Base-by-base conservation (phyloP, 2,797 vertebrate genomes). In the Enteromius trimaculatus region DNA sequence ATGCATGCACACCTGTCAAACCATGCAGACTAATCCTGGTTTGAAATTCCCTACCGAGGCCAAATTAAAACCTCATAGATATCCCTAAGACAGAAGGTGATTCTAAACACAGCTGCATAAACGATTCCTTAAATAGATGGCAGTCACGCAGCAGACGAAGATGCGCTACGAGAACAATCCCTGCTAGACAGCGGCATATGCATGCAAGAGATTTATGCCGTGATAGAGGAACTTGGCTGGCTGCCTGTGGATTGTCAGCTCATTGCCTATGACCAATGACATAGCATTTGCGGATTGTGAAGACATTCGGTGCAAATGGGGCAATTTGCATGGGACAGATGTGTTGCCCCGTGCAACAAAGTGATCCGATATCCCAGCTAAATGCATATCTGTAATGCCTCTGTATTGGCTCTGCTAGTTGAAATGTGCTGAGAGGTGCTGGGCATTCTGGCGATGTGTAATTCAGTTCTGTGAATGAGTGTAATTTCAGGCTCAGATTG, bases 201-300 rank as follows among this genome's bases (percentile, higher is more conserved):
- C 91, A 89, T 84, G 87, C 85, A 89, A 89, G 71, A 88, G 90
- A 94, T 94, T 93, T 92, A 92, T 90, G 89, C 72, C 53, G 68
- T 71, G 60, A 87, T 87, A 76, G 81, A 77, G 82, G 84, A 86
- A 79, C 86, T 86, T 90, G 91, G 89, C 89, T 6, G 72, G 37
- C 85, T 89, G 88, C 91, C 90, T 85, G 85, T 68, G 68, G 79
- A 88, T 88, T 92, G 91, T 94, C 92, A 93, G 90, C 90, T 90
- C 87, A 86, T 91, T 91, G 90, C 90, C 92, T 91, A 89, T 90
- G 88, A 91, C 88, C 90, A 90, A 90, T 93, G 91, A 94, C 93
- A 89, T 88, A 88, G 88, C 77, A 68, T 90, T 86, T 76, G 88
- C 81, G 78, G 82, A 86, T 87, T 86, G 77, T 85, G 79, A 66